Conservation (phyloP, 1,140 invertebrate species). For the Drosophila bocqueti region DNA sequence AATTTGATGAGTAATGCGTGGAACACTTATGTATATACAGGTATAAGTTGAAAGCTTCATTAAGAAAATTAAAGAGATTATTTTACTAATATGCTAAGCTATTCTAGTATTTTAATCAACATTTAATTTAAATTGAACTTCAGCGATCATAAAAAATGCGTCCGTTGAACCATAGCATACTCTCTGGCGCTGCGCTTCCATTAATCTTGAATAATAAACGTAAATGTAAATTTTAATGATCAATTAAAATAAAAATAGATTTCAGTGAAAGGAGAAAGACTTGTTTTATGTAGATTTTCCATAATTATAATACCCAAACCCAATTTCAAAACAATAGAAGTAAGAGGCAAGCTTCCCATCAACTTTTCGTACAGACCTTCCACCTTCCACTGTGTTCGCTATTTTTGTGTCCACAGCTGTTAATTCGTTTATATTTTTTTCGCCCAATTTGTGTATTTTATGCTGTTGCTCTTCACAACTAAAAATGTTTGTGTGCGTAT, state of each 20-base stretch:
- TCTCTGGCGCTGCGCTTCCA: background rate
- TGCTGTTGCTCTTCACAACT: slow-evolving; percentile 56
- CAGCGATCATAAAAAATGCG: background rate
- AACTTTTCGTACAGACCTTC: background rate
- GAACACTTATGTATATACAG: background rate
- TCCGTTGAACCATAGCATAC: background rate
- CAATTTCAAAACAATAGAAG: background rate
- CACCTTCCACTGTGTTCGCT: background rate
- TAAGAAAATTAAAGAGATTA: background rate
- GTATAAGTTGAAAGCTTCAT: background rate
- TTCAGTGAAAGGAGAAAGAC: background rate
- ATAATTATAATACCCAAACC: background rate
- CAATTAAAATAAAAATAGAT: background rate
- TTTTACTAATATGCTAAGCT: background rate
- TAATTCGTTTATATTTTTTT: slow-evolving; percentile 19
- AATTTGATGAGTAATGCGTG: slow-evolving; percentile 69
- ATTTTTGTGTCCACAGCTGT: slow-evolving; percentile 25
- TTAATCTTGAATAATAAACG: too few species aligned
- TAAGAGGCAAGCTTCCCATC: background rate
- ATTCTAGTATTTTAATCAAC: background rate
- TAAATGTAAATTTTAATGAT: background rate
- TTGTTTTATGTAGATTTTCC: background rate
- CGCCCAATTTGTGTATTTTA: slow-evolving; percentile 44
- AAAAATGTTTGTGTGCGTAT: slow-evolving; percentile 48
- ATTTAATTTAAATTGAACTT: background rate